A percentile compares a stretch with the other conserved stretches of the same genome.
Conservation (phyloP, 1,140 invertebrate species). For the Hermetia illucens region DNA sequence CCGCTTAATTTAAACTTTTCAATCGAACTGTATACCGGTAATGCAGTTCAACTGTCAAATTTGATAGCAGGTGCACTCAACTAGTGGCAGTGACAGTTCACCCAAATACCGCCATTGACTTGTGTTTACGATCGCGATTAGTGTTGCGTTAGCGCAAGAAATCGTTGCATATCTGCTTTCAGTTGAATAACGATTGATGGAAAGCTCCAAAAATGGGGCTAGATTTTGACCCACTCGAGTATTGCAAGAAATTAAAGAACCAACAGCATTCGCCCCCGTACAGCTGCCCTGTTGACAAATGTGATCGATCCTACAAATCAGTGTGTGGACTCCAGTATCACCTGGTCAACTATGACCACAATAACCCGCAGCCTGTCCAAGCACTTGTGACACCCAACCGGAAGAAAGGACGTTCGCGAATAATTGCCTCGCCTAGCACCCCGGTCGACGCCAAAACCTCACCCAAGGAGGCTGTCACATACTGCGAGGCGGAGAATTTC, state of each 20-base stretch:
- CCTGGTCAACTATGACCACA: constrained; percentile 69
- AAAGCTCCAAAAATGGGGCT: constrained; percentile 31
- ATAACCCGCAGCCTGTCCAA: constrained; percentile 41
- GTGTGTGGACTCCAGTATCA: constrained; percentile 75
- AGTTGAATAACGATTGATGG: no score
- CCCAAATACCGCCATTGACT: no score
- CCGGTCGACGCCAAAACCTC: constrained; percentile 25
- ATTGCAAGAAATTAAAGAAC: constrained; percentile 63
- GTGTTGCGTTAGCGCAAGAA: no score
- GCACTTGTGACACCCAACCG: constrained; percentile 30
- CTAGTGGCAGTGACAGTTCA: no score
- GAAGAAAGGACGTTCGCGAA: constrained; percentile 37
- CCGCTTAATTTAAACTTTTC: no score
- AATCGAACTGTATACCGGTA: no score
- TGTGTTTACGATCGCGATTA: no score
- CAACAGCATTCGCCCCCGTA: constrained; percentile 64
- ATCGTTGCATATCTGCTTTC: no score
- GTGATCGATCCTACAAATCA: constrained; percentile 73
- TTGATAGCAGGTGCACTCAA: no score
- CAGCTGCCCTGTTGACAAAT: constrained; percentile 67
- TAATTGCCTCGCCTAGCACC: constrained; percentile 11
- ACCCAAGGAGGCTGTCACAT: constrained; percentile 48
- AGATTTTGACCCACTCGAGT: constrained; percentile 70
- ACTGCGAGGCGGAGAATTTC: constrained; percentile 64
- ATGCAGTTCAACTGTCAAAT: no score